Conservation (phyloP, 1,140 invertebrate genomes). For the Brachionus koreanus region DNA sequence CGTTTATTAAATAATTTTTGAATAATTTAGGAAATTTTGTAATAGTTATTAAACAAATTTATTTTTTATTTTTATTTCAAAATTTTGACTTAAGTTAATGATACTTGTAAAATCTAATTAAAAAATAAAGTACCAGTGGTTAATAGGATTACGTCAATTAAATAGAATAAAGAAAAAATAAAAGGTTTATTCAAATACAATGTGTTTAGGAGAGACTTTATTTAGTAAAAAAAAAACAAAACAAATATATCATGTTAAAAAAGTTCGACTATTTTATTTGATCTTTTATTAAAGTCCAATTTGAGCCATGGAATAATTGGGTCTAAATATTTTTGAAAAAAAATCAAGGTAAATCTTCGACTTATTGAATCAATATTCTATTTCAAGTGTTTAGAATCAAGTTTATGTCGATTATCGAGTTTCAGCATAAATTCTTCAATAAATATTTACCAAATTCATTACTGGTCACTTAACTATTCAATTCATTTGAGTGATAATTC, state of each 20-base stretch:
- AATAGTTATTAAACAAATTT: too few relatives aligned
- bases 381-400: constrained; percentile 22
- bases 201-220: neutral
- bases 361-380: constrained; percentile 36
- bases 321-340: neutral
- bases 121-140: neutral
- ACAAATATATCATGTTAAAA: constrained; percentile 31
- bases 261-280: constrained; percentile 26
- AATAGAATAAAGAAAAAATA: neutral
- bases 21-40: too few relatives aligned
- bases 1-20: too few relatives aligned
- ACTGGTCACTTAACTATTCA: constrained; percentile 15
- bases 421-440: neutral
- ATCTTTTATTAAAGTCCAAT: constrained; percentile 24
- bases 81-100: too few relatives aligned
- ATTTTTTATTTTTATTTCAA: too few relatives aligned
- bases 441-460: constrained; percentile 35
- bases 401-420: neutral
- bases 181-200: neutral
- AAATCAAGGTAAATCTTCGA: constrained; percentile 38
- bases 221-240: neutral
- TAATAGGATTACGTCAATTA: neutral
- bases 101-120: too few relatives aligned
- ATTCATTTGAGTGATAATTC: constrained; percentile 3
- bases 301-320: neutral